A percentile compares a stretch with the other conserved stretches of the same genome.
These are phyloP conservation scores for Lontra canadensis DNA, from an alignment of 2,113 vertebrate genomes.

Conservation along the genomic window DNA sequence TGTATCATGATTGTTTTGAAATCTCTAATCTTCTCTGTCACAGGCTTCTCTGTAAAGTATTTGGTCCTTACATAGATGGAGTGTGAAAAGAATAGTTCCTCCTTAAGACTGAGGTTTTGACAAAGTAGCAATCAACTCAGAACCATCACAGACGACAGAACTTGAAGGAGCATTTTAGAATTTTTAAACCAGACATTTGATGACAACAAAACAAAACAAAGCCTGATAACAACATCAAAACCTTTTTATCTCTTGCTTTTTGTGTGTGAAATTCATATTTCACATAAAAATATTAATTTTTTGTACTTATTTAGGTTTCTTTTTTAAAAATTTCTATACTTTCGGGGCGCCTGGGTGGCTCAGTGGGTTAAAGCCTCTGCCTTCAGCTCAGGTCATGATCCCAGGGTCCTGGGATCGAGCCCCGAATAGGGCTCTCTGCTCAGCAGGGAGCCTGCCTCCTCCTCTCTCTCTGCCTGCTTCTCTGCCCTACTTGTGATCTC, in stretches of 20 bases:
- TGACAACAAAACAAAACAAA: not conserved
- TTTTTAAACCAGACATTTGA: not conserved
- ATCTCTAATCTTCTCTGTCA: not conserved
- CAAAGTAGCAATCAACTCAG: not conserved
- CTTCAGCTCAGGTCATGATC: no score
- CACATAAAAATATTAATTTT: not conserved
- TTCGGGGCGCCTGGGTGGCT: no score
- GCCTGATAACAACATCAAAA: not conserved
- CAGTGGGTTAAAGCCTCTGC: no score
- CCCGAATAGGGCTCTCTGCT: no score
- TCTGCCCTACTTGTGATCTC: no score
- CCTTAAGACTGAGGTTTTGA: constrained; percentile 11
- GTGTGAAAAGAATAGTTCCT: not conserved
- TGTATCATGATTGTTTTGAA: not conserved
- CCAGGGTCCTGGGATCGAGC: no score
- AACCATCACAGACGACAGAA: not conserved
- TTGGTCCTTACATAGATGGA: not conserved
- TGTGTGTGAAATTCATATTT: constrained; percentile 15
- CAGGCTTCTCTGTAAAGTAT: not conserved
- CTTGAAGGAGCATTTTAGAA: not conserved
- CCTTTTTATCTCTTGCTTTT: not conserved
- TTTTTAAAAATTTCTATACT: not conserved
- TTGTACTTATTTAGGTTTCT: not conserved
- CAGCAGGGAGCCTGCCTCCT: no score
- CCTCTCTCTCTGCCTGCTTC: no score